Evolutionary conservation across 1,140 invertebrate species (phyloP).

Genomic region (Caerostris darwini): DNA sequence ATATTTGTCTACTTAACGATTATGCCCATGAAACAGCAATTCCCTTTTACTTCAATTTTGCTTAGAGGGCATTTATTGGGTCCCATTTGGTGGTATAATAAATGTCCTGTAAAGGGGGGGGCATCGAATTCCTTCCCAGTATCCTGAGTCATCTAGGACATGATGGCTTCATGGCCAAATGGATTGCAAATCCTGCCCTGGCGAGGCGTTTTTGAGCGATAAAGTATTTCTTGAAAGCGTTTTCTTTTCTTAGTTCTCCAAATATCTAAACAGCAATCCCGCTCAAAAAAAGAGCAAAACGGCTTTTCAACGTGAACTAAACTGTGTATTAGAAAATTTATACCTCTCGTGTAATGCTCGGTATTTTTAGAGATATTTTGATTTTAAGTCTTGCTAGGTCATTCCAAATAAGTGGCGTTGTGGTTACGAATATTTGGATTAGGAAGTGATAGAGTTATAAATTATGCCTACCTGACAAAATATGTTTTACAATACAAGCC

Average conservation of each 20-base stretch:
- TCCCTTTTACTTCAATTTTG: slow-evolving; percentile 49
- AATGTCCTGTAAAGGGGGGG: slow-evolving; percentile 33
- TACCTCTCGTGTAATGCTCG: slow-evolving; percentile 35
- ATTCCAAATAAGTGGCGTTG: slow-evolving; percentile 1
- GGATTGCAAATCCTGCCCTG: slow-evolving; percentile 70
- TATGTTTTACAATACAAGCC: slow-evolving; percentile 10
- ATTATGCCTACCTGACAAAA: slow-evolving; percentile 28
- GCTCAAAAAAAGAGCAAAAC: slow-evolving; percentile 46
- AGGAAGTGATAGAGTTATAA: slow-evolving; percentile 44
- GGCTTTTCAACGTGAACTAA: slow-evolving; percentile 64
- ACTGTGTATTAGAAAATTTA: slow-evolving; percentile 41
- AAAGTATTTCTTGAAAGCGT: slow-evolving; percentile 57
- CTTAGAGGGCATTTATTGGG: slow-evolving; percentile 55
- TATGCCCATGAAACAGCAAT: slow-evolving; percentile 51
- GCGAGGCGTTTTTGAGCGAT: slow-evolving; percentile 49
- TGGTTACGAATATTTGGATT: neutral
- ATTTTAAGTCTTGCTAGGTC: slow-evolving; percentile 54
- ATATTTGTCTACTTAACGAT: slow-evolving; percentile 41
- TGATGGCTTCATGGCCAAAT: slow-evolving; percentile 68
- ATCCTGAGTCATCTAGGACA: slow-evolving; percentile 37
- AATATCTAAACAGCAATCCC: slow-evolving; percentile 69
- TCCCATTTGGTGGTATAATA: slow-evolving; percentile 59
- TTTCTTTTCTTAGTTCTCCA: slow-evolving; percentile 38
- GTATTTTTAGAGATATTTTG: slow-evolving; percentile 51
- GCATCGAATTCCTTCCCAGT: neutral